Evolutionary conservation across 2,888 invertebrate genomes (phyloP), one percentile per base, ranked within the genome.

Genomic region (Chesias legatella): DNA sequence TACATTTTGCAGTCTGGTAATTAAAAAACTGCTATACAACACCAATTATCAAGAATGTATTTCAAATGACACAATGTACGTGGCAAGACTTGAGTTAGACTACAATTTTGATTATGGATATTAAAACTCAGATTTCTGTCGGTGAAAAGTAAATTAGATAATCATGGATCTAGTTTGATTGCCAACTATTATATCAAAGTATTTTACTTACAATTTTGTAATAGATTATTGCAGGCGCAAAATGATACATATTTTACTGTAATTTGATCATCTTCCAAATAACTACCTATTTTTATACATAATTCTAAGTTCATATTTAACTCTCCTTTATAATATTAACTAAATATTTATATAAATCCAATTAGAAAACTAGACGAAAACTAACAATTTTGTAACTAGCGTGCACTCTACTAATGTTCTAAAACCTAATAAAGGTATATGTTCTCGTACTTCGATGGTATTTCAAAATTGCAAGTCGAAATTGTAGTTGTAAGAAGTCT

Each of bases 361-460:
- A 73, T 75, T 79, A 56, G 65, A 73, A 68, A 72, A 74, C 81
- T 83, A 84, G 67, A 69, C 76, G 74, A 76, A 75, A 60, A 73
- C 84, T 83, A 84, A 77, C 70, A 83, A 83, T 83, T 83, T 82
- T 77, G 80, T 77, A 82, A 77, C 86, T 85, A 86, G 69, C 86
- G 86, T 86, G 86, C 86, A 86, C 48, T 75, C 86, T 85, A 86
- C 82, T 49, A 62, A 75, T 75, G 74, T 72, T 72, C 74, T 78
- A 77, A 56, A 63, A 68, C 69, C 71, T 72, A 75, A 65, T 37
- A 61, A 69, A 64, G 56, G 53, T 52, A 55, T 63, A 68, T 67
- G 63, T 66, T 67, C 51, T 56, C 51, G 51, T 63, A 51, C 51
- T 79, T 63, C 63, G 63, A 74, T 75, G 72, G 63, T 67, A 66